Conservation (phyloP, 2,797 vertebrate species). For the Trachurus trachurus region DNA sequence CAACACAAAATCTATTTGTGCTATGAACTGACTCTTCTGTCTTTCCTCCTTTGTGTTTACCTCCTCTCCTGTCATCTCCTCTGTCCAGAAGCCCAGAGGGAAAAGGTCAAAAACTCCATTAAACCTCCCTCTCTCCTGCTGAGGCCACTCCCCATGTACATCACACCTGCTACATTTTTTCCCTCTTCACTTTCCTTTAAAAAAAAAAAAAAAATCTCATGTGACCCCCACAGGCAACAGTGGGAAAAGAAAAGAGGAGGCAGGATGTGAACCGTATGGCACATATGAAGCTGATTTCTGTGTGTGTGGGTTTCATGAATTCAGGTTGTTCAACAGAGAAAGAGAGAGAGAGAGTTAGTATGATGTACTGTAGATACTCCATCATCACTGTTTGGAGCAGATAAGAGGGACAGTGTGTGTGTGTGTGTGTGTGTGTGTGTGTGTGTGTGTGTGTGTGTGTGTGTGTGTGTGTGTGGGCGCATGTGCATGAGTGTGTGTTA, state of each 20-base stretch:
- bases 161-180: not conserved
- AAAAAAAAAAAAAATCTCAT: too few species aligned
- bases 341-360: conserved; percentile 22
- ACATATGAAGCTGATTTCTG: not conserved
- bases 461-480: not conserved
- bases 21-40: not conserved
- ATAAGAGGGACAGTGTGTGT: not conserved
- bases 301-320: not conserved
- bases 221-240: not conserved
- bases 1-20: not conserved
- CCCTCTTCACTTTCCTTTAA: not conserved
- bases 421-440: not conserved
- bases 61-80: not conserved
- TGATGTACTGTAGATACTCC: conserved; percentile 24
- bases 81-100: not conserved
- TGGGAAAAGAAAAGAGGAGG: not conserved
- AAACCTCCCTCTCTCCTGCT: not conserved
- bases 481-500: not conserved
- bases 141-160: not conserved
- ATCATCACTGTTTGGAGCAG: conserved; percentile 30
- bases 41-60: not conserved
- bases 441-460: not conserved
- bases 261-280: not conserved
- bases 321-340: not conserved
- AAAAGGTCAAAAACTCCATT: not conserved